Base-by-base conservation (phyloP, 2,113 vertebrate genomes). In the Protobothrops mucrosquamatus region DNA sequence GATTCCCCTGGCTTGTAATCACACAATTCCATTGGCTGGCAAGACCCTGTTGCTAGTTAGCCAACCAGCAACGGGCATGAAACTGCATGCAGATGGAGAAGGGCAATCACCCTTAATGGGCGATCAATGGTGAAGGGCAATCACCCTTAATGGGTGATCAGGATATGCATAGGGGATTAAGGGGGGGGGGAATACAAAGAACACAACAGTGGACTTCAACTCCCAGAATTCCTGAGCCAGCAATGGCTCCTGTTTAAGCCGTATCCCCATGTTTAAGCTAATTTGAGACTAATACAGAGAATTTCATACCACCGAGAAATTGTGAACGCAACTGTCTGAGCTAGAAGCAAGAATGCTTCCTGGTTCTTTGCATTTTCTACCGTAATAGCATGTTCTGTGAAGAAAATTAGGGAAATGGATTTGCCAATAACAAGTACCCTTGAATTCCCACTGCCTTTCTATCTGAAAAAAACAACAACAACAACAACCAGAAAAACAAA, bases 361-460 rank as follows among this genome's bases (percentile, higher is more conserved):
- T 92, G 55, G 88, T 93, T 90, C 39, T 92, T 24, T 92, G 93
- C 4, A 29, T 92, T 92, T 95, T n/a, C n/a, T 88, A 93, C 74
- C 87, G 88, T 69, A 90, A 81, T 26, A 51, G 7, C 46, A 2
- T 48, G 0, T 0, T 3, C 64, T 91, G 6, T 24, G 81, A 87
- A 91, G 3, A 1, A 89, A 54, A 59, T 89, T 18, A 94, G 90
- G 86, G 85, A 86, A 56, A 85, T 20, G 52, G 29, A 74, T 57
- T 93, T 92, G 20, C 0, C 8, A 94, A 59, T 56, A 93, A 3
- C 57, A 89, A 91, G 29, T 87, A 88, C n/a, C 51, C 92, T 43
- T 48, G 91, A 8, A 55, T 6, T 89, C 2, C 12, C 23, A 87
- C 5, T 59, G 20, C 56, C 10, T 94, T 94, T 88, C 29, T 22